Percentiles rank a stretch among this genome's conserved stretches.
These are phyloP conservation scores for Sapayoa aenigma DNA, from an alignment of 2,113 vertebrate species.

Conservation along the genomic window DNA sequence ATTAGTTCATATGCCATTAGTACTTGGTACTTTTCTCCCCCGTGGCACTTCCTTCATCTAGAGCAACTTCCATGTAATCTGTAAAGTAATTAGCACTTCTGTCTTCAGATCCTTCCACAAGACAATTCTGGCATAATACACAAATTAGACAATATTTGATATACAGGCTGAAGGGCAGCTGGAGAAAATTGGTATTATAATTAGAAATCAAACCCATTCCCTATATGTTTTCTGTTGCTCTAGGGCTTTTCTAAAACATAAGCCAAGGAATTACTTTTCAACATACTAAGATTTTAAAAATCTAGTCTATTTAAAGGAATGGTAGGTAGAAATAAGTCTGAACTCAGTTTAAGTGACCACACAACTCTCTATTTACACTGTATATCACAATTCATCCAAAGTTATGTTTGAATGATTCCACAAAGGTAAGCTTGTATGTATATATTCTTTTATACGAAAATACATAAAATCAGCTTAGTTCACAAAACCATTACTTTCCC, in stretches of 20 bases:
- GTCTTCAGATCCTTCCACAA: constrained; percentile 30
- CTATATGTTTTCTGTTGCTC: not conserved
- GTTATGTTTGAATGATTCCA: not conserved
- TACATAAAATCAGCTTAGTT: not conserved
- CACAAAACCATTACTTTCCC: not conserved
- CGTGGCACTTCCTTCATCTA: not conserved
- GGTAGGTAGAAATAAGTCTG: not conserved
- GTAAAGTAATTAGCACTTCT: constrained; percentile 44
- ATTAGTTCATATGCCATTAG: constrained; percentile 9
- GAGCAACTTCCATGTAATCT: constrained; percentile 15
- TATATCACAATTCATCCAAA: not conserved
- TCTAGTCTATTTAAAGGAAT: not conserved
- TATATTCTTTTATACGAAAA: not conserved
- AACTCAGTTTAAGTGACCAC: not conserved
- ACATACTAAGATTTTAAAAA: not conserved
- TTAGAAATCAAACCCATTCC: constrained; percentile 44
- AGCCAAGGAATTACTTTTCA: not conserved
- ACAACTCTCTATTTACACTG: not conserved
- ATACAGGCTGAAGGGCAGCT: constrained; percentile 33
- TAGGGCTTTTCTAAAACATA: not conserved
- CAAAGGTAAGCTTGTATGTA: not conserved
- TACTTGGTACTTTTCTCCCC: not conserved
- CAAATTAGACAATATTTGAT: constrained; percentile 17
- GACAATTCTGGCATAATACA: constrained; percentile 32
- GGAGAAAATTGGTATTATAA: constrained; percentile 57